Evolutionary conservation across 1,140 invertebrate genomes (phyloP), one percentile per base, ranked within the genome.

Genomic region (Gryon sp.): DNA sequence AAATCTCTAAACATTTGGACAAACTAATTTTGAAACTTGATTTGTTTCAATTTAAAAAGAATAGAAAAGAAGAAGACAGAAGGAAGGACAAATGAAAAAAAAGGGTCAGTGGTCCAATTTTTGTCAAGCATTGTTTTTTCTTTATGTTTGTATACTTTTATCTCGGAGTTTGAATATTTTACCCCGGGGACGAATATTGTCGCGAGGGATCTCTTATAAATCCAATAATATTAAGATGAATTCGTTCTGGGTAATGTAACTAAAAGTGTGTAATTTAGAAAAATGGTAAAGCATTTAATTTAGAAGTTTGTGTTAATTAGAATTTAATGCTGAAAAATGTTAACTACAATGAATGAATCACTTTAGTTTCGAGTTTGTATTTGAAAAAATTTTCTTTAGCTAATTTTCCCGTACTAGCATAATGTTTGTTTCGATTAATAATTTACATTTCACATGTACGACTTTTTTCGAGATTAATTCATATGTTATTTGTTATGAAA

Each of bases 201-300:
- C 53, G 34, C 16, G 36, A 41, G 36, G 45, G 41, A 53, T 70
- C 55, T 57, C 57, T 53, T 53, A 36, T 34, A 60, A 60, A 40
- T 14, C 18, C 53, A 60, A 70, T 60, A 22, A 41, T 52, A 70
- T 70, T 60, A 69, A 69, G 65, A 69, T 59, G 59, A 69, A 69
- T 69, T 45, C 43, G 52, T 36, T 48, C 32, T 8, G 18, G 40
- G 43, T 16, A 34, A 11, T 59, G 45, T 41, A 41, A 53, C 38
- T 59, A 11, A 48, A 59, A 57, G 32, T 48, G 34, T 46, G 65
- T 69, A 59, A 69, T 59, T 59, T 41, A 52, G 19, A 69, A 59
- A 59, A 52, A 69, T 43, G 41, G 53, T 7, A 6, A 7, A 15
- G 45, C 43, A 24, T 34, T 69, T 41, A 22, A 45, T 52, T 55